These are phyloP conservation scores for Turnix velox DNA, from an alignment of 2,113 vertebrate genomes.

Conservation along the genomic window DNA sequence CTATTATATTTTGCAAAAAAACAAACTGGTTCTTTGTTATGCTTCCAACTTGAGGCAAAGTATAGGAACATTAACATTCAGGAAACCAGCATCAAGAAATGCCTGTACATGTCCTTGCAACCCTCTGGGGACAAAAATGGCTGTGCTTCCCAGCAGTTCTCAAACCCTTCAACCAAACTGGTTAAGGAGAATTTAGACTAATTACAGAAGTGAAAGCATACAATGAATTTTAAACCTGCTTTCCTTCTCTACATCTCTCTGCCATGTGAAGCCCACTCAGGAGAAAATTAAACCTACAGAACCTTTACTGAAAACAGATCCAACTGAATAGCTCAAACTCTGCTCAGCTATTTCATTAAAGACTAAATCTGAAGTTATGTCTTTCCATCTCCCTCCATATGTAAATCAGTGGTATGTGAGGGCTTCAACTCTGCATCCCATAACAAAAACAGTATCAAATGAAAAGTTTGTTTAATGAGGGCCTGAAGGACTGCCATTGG, in stretches of 20 bases:
- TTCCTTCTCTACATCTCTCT: background rate
- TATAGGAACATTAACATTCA: background rate
- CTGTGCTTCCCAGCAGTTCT: background rate
- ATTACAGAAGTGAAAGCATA: background rate
- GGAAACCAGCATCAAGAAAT: background rate
- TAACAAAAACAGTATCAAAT: accelerated
- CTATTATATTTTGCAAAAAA: background rate
- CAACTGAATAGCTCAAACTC: background rate
- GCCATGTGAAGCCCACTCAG: background rate
- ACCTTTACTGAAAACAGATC: background rate
- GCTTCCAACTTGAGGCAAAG: background rate
- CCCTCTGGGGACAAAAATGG: background rate
- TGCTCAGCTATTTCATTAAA: background rate
- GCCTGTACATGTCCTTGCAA: background rate
- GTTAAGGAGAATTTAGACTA: background rate
- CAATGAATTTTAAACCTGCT: background rate
- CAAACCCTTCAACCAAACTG: background rate
- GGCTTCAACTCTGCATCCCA: background rate
- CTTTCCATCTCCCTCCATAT: background rate
- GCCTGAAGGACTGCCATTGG: background rate
- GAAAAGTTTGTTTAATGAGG: background rate
- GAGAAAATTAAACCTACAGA: background rate
- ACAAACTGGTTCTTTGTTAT: background rate
- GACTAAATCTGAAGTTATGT: background rate
- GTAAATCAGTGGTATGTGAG: background rate